phyloP scores from a whole-genome alignment of 2,797 vertebrate genomes.

The Parauchenoglanis punctatus region DNA sequence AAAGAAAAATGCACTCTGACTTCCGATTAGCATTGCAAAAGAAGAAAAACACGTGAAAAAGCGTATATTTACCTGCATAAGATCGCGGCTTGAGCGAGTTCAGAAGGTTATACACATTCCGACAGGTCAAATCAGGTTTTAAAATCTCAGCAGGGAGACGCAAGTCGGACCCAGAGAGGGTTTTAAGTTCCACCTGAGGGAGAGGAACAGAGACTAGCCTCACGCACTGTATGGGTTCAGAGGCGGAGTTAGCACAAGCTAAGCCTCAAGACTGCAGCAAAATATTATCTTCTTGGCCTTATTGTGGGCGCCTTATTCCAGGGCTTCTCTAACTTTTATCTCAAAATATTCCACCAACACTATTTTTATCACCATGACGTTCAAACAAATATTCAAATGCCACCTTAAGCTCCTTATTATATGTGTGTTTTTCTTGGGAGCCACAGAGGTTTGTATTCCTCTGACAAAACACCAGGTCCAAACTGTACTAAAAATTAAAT shows the following conservation, averaged over 20 bases:
- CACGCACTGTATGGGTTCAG: not conserved
- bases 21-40: not conserved
- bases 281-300: not conserved
- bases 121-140: not conserved
- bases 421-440: too few species aligned
- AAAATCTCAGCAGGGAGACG: not conserved
- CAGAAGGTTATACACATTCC: conserved; percentile 39
- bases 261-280: not conserved
- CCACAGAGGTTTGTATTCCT: too few species aligned
- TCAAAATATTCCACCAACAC: too few species aligned
- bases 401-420: too few species aligned
- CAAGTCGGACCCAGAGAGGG: not conserved
- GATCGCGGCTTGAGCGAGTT: not conserved
- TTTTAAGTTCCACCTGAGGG: conserved; percentile 32
- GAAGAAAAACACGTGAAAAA: not conserved
- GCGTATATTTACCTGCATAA: conserved; percentile 39
- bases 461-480: too few species aligned
- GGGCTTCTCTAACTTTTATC: not conserved
- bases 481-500: too few species aligned
- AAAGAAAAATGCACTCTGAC: not conserved
- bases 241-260: conserved; percentile 24
- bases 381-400: too few species aligned
- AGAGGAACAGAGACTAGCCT: conserved; percentile 4
- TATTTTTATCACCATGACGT: too few species aligned
- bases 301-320: not conserved